These are phyloP conservation scores for Embidobia sp. DNA, from an alignment of 2,888 invertebrate species.

Conservation along the genomic window DNA sequence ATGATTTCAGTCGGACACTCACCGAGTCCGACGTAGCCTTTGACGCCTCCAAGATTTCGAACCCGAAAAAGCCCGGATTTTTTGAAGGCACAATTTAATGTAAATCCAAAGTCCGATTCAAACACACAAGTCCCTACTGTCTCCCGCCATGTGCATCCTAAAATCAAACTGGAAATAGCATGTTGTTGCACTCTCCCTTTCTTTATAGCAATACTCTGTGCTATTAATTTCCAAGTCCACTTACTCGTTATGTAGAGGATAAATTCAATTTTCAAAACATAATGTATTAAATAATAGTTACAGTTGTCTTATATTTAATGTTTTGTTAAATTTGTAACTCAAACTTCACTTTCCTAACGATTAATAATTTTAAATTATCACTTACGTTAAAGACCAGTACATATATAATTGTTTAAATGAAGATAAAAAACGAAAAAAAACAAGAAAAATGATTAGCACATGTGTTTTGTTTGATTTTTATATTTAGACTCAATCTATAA, in stretches of 20 bases:
- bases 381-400: no score
- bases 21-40: constrained; percentile 95
- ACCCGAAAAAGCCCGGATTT: constrained; percentile 95
- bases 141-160: constrained; percentile 84
- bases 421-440: no score
- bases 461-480: no score
- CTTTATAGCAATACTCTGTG: constrained; percentile 71
- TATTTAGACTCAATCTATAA: no score
- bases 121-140: constrained; percentile 91
- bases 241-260: no score
- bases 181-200: constrained; percentile 49
- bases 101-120: constrained; percentile 94
- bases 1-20: constrained; percentile 80
- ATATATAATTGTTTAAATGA: no score
- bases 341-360: no score
- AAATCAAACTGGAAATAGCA: constrained; percentile 80
- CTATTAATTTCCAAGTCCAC: constrained; percentile 74
- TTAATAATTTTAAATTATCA: no score
- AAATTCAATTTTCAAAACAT: no score
- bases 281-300: background rate
- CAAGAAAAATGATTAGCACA: no score
- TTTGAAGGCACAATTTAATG: constrained; percentile 95
- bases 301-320: no score
- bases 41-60: constrained; percentile 94
- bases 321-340: no score